phyloP scores from a whole-genome alignment of 2,797 vertebrate genomes.

The Clarias fuscus region DNA sequence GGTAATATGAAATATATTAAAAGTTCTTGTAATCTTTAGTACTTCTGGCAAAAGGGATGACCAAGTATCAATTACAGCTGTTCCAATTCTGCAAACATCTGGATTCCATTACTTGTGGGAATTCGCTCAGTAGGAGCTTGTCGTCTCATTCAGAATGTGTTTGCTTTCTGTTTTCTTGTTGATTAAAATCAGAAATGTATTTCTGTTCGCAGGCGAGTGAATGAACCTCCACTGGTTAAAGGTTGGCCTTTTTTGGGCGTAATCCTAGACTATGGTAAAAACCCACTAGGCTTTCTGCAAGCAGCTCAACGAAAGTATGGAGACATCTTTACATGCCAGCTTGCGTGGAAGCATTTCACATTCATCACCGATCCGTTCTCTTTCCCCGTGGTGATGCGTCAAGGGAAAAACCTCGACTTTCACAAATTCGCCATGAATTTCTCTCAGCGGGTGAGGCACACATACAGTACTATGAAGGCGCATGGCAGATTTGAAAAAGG shows the following conservation, averaged over 20 bases:
- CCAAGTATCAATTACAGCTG: not conserved
- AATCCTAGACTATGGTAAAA: constrained; percentile 56
- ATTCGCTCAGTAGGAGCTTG: not conserved
- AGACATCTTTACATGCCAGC: constrained; percentile 61
- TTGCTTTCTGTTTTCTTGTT: not conserved
- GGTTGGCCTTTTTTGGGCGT: constrained; percentile 64
- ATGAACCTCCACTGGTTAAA: constrained; percentile 59
- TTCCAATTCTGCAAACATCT: constrained; percentile 4
- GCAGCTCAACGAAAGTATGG: constrained; percentile 55
- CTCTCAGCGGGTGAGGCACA: constrained; percentile 57
- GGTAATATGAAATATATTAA: not conserved
- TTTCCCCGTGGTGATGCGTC: constrained; percentile 54
- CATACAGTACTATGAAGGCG: not conserved
- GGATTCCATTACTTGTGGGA: not conserved
- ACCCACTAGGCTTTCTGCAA: constrained; percentile 61
- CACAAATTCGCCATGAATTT: constrained; percentile 59
- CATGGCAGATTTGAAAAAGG: constrained; percentile 24
- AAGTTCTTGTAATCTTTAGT: not conserved
- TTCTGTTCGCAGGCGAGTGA: constrained; percentile 48
- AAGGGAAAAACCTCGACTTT: constrained; percentile 62
- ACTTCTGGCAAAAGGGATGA: not conserved
- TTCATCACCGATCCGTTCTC: constrained; percentile 65
- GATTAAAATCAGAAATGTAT: not conserved
- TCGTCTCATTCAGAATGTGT: not conserved
- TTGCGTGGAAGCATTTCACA: constrained; percentile 62